Conservation (phyloP, 2,797 vertebrate genomes). For the Platyrinchus mystaceus region DNA sequence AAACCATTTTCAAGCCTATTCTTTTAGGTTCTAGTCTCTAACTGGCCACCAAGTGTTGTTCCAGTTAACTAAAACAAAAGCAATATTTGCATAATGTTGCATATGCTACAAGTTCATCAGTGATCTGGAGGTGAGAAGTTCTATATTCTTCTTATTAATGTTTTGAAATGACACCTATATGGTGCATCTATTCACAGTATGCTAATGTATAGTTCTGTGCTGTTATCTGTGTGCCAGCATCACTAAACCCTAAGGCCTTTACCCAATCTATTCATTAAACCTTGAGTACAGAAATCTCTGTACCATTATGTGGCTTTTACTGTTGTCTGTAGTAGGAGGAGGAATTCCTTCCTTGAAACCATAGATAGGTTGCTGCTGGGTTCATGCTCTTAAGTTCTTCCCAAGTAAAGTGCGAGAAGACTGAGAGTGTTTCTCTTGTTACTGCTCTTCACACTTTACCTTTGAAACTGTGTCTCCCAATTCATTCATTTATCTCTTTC, state of each 20-base stretch:
- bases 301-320: neutral
- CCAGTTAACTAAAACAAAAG: neutral
- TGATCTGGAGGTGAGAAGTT: neutral
- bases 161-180: neutral
- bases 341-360: conserved; percentile 15
- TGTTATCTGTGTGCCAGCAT: neutral
- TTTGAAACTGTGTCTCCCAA: neutral
- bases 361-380: neutral
- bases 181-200: neutral
- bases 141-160: neutral
- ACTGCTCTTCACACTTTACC: neutral
- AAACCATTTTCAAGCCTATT: neutral
- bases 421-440: conserved; percentile 6
- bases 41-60: neutral
- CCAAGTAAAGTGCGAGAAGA: neutral
- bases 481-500: neutral
- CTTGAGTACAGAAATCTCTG: neutral
- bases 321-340: conserved; percentile 14
- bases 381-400: conserved; percentile 15
- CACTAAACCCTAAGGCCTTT: conserved; percentile 1
- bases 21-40: neutral
- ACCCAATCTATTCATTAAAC: conserved; percentile 1
- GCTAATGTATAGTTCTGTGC: neutral
- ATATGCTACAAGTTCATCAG: neutral
- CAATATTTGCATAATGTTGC: neutral